Conservation (phyloP, 2,797 vertebrate genomes). For the Eulemur rubriventer region DNA sequence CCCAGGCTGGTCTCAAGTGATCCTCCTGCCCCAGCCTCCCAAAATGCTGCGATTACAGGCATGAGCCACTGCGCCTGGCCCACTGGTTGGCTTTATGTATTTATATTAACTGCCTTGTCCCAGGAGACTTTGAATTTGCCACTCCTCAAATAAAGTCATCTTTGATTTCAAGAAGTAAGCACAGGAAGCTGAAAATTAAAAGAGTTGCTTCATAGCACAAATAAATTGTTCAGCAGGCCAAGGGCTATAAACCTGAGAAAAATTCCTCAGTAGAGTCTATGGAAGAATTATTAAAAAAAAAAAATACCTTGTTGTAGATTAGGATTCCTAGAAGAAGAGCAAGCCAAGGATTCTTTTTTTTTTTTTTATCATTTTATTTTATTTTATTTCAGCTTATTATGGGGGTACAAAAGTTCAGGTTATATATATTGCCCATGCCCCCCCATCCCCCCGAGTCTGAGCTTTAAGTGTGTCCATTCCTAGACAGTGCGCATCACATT, state of each 20-base stretch:
- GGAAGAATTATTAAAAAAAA: not conserved
- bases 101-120: not conserved
- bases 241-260: not conserved
- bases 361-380: too few relatives aligned
- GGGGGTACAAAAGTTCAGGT: too few relatives aligned
- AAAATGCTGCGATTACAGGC: not conserved
- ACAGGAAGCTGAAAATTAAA: not conserved
- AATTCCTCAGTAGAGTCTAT: not conserved
- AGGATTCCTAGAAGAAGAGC: not conserved
- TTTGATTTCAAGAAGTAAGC: slow-evolving; percentile 45
- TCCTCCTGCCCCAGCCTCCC: not conserved
- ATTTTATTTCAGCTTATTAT: too few relatives aligned
- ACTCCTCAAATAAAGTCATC: not conserved
- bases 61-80: not conserved
- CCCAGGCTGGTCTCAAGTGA: not conserved
- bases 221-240: not conserved
- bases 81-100: not conserved
- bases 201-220: not conserved
- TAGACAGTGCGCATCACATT: too few relatives aligned
- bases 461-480: too few relatives aligned
- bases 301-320: too few relatives aligned
- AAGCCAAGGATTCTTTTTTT: not conserved
- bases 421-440: too few relatives aligned
- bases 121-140: not conserved
- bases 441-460: too few relatives aligned